A percentile compares a stretch with the other conserved stretches of the same genome.
These are phyloP conservation scores for Calameuta filiformis DNA, from an alignment of 2,888 invertebrate genomes.

Conservation along the genomic window DNA sequence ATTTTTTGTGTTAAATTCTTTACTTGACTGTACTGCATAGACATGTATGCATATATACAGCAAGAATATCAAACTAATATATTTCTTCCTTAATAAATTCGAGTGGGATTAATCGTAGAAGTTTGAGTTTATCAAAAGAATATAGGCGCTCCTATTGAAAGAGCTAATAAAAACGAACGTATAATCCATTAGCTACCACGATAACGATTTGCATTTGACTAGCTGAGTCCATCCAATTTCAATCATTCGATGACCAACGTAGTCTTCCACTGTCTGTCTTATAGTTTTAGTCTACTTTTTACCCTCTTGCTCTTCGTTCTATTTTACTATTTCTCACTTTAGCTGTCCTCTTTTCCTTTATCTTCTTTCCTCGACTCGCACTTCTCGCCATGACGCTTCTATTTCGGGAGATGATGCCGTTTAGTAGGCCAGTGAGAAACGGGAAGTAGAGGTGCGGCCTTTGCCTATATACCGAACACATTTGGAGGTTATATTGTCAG, in stretches of 20 bases:
- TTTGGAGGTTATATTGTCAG: constrained; percentile 18
- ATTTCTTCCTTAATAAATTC: not conserved
- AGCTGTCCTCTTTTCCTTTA: not conserved
- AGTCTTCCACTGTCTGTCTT: not conserved
- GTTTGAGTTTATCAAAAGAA: not conserved
- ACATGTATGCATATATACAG: not conserved
- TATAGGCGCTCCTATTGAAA: not conserved
- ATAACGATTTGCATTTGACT: not conserved
- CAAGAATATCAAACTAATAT: not conserved
- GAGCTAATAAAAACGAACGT: not conserved
- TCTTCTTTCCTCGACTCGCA: not conserved
- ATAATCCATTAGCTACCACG: not conserved
- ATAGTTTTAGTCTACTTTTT: not conserved
- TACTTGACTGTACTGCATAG: not conserved
- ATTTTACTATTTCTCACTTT: constrained; percentile 1
- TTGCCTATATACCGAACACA: constrained; percentile 28
- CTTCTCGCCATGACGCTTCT: constrained; percentile 29
- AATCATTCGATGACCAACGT: not conserved
- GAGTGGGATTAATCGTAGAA: not conserved
- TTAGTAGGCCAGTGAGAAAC: constrained; percentile 47
- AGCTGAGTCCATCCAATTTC: constrained; percentile 1
- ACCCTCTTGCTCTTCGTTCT: not conserved
- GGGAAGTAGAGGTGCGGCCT: constrained; percentile 36
- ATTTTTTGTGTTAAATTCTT: no score
- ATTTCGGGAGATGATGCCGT: constrained; percentile 37